These are phyloP conservation scores for Eriosoma lanigerum DNA, from an alignment of 1,140 invertebrate genomes.

Conservation along the genomic window DNA sequence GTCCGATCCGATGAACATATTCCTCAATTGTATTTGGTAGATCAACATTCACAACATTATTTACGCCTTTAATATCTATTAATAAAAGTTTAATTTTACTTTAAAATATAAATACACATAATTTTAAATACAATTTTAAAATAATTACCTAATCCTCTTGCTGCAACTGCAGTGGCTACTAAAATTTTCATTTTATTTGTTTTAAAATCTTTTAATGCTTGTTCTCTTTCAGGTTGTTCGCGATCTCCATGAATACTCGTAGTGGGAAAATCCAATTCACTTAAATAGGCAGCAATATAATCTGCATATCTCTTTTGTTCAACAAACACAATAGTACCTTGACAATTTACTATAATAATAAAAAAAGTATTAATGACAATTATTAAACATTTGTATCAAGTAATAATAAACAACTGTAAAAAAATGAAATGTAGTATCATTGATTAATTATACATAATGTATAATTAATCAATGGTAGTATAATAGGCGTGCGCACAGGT, in stretches of 20 bases:
- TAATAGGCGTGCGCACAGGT: too few species aligned
- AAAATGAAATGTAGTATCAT: too few species aligned
- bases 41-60: conserved; percentile 96
- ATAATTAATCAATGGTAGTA: too few species aligned
- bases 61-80: conserved; percentile 93
- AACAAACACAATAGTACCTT: conserved; percentile 88
- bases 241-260: conserved; percentile 99
- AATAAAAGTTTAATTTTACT: conserved; percentile 55
- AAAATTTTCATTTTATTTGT: conserved; percentile 91
- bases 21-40: conserved; percentile 94
- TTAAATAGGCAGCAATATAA: conserved; percentile 88
- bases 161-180: conserved; percentile 91
- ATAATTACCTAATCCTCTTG: conserved; percentile 52
- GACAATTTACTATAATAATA: conserved; percentile 37
- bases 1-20: conserved; percentile 95
- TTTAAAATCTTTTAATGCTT: conserved; percentile 89
- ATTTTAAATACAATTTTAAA: neutral
- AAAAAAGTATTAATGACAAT: neutral
- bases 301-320: conserved; percentile 99
- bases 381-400: neutral
- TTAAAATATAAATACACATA: neutral
- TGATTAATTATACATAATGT: too few species aligned
- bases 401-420: neutral
- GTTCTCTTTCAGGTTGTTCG: conserved; percentile 91
- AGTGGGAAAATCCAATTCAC: conserved; percentile 86